Conservation (phyloP, 2,797 vertebrate genomes). For the Xyrichtys novacula region DNA sequence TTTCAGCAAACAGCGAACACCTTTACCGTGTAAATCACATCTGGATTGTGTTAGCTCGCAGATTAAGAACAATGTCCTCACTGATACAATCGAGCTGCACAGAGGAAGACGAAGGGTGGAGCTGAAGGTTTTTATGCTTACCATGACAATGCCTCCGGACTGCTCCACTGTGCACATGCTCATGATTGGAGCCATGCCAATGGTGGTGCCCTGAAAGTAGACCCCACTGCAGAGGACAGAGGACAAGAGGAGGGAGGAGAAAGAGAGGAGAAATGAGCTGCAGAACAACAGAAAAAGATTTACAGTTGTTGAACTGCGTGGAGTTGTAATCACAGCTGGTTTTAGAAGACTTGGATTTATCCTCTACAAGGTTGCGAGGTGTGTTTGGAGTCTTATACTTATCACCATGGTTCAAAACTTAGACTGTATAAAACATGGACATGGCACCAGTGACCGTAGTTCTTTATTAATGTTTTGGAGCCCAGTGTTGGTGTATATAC, state of each 20-base stretch:
- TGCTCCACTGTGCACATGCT: constrained; percentile 99
- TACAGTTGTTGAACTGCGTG: background rate
- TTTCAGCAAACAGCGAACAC: constrained; percentile 49
- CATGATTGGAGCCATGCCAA: constrained; percentile 99
- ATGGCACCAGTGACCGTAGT: too few species aligned
- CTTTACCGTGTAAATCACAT: constrained; percentile 40
- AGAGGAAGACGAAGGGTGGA: constrained; percentile 30
- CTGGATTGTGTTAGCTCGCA: constrained; percentile 39
- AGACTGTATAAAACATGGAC: too few species aligned
- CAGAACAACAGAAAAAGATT: too few species aligned
- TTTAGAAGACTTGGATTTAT: background rate
- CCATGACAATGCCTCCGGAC: constrained; percentile 98
- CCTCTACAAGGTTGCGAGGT: too few species aligned
- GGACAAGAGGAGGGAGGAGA: background rate
- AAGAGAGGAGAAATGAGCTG: background rate
- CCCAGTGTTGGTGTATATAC: too few species aligned
- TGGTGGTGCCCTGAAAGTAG: constrained; percentile 98
- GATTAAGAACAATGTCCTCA: constrained; percentile 54
- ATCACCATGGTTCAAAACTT: too few species aligned
- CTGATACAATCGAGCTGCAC: constrained; percentile 46
- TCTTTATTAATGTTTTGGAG: too few species aligned
- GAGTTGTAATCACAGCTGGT: background rate
- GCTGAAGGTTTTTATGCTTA: constrained; percentile 79
- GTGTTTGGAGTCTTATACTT: too few species aligned
- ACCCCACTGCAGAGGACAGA: constrained; percentile 87